Conservation (phyloP, 2,888 invertebrate genomes). For the Protonemura montana region DNA sequence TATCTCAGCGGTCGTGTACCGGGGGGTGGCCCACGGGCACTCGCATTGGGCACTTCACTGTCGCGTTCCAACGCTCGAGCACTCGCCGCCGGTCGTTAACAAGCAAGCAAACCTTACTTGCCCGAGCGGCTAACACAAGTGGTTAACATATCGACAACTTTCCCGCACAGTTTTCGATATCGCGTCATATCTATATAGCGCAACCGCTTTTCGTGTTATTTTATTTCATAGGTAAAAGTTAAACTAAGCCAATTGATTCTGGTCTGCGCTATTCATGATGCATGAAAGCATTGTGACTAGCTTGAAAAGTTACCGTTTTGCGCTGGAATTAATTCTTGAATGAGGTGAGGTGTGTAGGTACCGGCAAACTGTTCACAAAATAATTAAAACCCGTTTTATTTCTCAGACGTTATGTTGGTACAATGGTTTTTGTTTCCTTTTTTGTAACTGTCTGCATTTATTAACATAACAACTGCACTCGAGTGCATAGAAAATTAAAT, state of each 20-base stretch:
- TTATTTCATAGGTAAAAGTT: not conserved
- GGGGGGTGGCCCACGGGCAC: not conserved
- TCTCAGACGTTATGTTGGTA: not conserved
- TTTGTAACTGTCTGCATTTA: not conserved
- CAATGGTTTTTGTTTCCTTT: not conserved
- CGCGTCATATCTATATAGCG: not conserved
- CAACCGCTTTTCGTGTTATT: not conserved
- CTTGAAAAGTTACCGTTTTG: not conserved
- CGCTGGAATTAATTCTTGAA: not conserved
- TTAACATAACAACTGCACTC: not conserved
- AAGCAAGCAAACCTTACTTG: not conserved
- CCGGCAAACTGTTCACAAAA: not conserved
- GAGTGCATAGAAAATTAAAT: not conserved
- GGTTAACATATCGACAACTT: not conserved
- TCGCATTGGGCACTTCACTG: not conserved
- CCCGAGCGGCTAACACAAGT: not conserved
- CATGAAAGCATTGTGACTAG: not conserved
- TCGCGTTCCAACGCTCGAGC: not conserved
- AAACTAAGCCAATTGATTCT: not conserved
- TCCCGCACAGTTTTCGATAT: not conserved
- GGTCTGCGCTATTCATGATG: not conserved
- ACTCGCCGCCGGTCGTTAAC: not conserved
- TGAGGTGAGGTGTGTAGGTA: not conserved
- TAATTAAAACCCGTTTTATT: not conserved
- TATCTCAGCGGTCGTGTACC: constrained; percentile 2